A percentile compares a stretch with the other conserved stretches of the same genome.
phyloP scores from a whole-genome alignment of 2,113 vertebrate genomes.

The Arizona elegans region DNA sequence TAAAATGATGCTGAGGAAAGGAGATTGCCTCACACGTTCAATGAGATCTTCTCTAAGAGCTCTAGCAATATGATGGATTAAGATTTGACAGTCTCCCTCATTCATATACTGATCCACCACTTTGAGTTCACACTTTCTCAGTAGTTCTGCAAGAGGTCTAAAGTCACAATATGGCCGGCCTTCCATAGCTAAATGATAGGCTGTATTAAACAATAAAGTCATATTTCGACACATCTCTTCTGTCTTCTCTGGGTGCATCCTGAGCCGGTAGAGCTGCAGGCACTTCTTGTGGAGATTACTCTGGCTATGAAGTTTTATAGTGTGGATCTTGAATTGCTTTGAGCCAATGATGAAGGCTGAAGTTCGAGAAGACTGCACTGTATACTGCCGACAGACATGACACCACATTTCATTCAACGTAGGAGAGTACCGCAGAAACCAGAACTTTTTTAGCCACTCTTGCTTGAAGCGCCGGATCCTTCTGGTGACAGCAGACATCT shows the following conservation, averaged over 20 bases:
- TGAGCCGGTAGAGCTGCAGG: conserved; percentile 94
- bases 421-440: conserved; percentile 94
- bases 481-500: conserved; percentile 77
- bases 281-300: conserved; percentile 99
- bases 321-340: conserved; percentile 98
- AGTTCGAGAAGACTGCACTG: conserved; percentile 92
- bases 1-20: conserved; percentile 90
- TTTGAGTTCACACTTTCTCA: conserved; percentile 93
- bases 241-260: conserved; percentile 96
- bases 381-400: conserved; percentile 95
- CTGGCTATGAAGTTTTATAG: conserved; percentile 97
- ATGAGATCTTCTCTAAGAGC: conserved; percentile 89
- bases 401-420: conserved; percentile 98
- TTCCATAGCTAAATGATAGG: conserved; percentile 90
- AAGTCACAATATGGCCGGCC: conserved; percentile 91
- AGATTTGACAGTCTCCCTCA: conserved; percentile 90
- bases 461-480: conserved; percentile 95
- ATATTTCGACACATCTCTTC: conserved; percentile 98
- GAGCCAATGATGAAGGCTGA: conserved; percentile 96
- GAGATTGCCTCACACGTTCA: conserved; percentile 89
- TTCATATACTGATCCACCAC: conserved; percentile 98
- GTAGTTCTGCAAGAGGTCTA: conserved; percentile 87
- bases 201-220: conserved; percentile 90
- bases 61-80: conserved; percentile 88
- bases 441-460: conserved; percentile 98